Conservation (phyloP, 1,140 invertebrate species). For the Anadara kagoshimensis region DNA sequence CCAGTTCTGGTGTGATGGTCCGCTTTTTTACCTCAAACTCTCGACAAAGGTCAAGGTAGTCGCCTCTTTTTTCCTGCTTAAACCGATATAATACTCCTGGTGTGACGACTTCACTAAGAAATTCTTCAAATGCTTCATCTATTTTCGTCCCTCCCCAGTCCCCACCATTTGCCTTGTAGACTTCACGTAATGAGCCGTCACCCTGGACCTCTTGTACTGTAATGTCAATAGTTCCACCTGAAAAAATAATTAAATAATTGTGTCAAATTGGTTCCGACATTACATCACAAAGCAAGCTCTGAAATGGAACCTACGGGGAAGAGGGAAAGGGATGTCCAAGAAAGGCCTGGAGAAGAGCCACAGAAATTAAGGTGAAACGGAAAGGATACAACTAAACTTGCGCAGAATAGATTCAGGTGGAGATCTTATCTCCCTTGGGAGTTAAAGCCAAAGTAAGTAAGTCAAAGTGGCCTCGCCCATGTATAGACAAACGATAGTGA, state of each 20-base stretch:
- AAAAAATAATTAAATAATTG: neutral
- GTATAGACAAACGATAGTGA: too few species aligned
- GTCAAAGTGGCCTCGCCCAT: too few species aligned
- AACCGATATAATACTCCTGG: conserved; percentile 7
- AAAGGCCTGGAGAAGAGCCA: too few species aligned
- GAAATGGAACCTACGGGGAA: too few species aligned
- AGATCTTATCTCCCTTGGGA: too few species aligned
- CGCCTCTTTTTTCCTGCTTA: conserved; percentile 1
- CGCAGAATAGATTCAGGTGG: too few species aligned
- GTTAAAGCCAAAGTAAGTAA: too few species aligned
- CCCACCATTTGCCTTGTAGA: conserved; percentile 10
- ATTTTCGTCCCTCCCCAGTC: conserved; percentile 68
- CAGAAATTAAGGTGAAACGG: too few species aligned
- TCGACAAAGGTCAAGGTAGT: conserved; percentile 20
- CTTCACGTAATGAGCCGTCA: neutral
- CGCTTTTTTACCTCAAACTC: conserved; percentile 36
- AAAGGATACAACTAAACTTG: too few species aligned
- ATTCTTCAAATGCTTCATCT: conserved; percentile 14
- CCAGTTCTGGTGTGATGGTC: neutral
- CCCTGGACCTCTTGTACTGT: conserved; percentile 12
- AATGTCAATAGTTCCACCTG: conserved; percentile 17
- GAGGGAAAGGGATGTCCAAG: too few species aligned
- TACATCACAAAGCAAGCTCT: too few species aligned
- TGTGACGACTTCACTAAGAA: conserved; percentile 13
- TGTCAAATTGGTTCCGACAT: too few species aligned